Conservation (phyloP, 2,888 invertebrate genomes). For the Hemaris fuciformis region DNA sequence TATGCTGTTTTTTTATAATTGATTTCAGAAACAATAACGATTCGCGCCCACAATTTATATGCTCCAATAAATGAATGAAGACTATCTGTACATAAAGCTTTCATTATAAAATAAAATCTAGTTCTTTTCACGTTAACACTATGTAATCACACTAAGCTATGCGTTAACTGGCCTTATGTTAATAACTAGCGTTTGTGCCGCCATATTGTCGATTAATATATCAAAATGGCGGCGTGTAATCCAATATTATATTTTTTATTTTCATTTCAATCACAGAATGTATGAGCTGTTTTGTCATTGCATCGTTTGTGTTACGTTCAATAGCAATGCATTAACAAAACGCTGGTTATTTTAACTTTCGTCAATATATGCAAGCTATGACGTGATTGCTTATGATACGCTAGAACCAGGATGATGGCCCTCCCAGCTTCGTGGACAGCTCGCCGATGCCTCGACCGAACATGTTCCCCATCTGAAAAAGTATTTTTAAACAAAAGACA, state of each 20-base stretch:
- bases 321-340: conserved; percentile 46
- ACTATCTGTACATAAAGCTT: conserved; percentile 78
- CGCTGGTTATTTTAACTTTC: conserved; percentile 47
- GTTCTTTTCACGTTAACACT: conserved; percentile 58
- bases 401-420: conserved; percentile 93
- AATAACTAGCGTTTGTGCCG: conserved; percentile 48
- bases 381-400: conserved; percentile 39
- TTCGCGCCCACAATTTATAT: conserved; percentile 40
- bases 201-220: conserved; percentile 49
- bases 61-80: conserved; percentile 66
- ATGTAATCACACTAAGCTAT: conserved; percentile 74
- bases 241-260: conserved; percentile 26
- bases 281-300: conserved; percentile 49
- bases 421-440: conserved; percentile 93
- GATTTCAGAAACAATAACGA: not conserved
- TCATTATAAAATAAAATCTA: conserved; percentile 76
- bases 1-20: not conserved
- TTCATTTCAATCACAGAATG: conserved; percentile 66
- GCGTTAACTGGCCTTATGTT: conserved; percentile 59
- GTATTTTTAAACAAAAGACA: conserved; percentile 8
- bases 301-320: conserved; percentile 27
- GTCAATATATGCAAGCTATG: conserved; percentile 53
- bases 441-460: conserved; percentile 95
- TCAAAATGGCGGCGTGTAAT: conserved; percentile 58
- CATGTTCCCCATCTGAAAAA: conserved; percentile 89